phyloP scores from a whole-genome alignment of 2,888 invertebrate species.

The Bombylius major region DNA sequence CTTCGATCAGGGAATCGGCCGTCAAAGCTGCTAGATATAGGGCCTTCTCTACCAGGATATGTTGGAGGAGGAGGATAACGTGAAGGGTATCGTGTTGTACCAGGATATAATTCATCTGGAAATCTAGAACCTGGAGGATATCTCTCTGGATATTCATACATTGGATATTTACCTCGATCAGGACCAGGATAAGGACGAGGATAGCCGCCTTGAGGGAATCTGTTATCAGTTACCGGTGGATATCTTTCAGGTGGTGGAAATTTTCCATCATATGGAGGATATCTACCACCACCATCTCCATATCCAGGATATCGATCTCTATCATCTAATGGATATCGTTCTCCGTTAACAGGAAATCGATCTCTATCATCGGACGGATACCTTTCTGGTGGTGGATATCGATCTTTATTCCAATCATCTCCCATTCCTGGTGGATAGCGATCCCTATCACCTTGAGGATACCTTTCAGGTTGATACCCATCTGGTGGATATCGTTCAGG shows the following conservation, averaged over 20 bases:
- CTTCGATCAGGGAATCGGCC: constrained; percentile 37
- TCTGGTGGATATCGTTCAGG: constrained; percentile 24
- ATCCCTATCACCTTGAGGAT: constrained; percentile 36
- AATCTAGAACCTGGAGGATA: constrained; percentile 25
- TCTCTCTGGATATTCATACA: background rate
- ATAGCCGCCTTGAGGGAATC: constrained; percentile 6
- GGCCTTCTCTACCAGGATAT: constrained; percentile 25
- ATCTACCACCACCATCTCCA: constrained; percentile 12
- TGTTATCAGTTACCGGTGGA: constrained; percentile 8
- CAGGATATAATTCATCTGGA: constrained; percentile 26
- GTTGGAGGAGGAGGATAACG: constrained; percentile 25
- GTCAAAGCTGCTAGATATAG: constrained; percentile 30
- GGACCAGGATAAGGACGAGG: background rate
- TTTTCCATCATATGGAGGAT: constrained; percentile 3
- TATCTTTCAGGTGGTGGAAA: constrained; percentile 4
- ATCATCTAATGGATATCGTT: constrained; percentile 41
- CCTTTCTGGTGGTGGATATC: constrained; percentile 31
- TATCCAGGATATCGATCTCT: constrained; percentile 23
- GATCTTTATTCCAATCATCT: constrained; percentile 40
- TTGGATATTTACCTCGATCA: constrained; percentile 25
- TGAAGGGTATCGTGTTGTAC: constrained; percentile 18
- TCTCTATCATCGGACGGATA: constrained; percentile 26
- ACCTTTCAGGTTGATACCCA: constrained; percentile 29
- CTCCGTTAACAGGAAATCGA: constrained; percentile 38
- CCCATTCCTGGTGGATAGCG: constrained; percentile 36